Evolutionary conservation across 2,797 vertebrate genomes (phyloP), one percentile per base, ranked within the genome.

Genomic region (Orientallactaga sibirica): DNA sequence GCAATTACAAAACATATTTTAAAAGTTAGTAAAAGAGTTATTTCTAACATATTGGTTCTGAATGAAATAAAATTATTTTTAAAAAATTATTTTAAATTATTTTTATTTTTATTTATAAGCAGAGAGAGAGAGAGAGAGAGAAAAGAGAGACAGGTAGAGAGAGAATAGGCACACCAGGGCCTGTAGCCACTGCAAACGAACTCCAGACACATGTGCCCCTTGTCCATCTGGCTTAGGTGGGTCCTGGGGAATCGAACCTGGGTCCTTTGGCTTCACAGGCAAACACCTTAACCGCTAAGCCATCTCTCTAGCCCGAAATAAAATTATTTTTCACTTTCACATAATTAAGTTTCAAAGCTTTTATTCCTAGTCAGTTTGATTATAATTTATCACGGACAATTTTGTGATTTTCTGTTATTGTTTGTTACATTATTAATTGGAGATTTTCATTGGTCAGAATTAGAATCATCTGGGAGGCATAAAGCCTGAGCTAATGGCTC

Each of bases 61-160:
- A 67, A 77, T 67, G 75, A 92, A 95, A 95, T 70, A 43, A 20
- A 87, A 64, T 15, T 77, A 73, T 70, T 86, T 92, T 96, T 68
- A 88, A 37, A 37, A 37, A 37, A 37, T 37, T 37, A 37, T 37
- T 37, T 37, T 37, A 37, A 37, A 37, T 37, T 37, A 37, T 37
- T 37, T 37, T 37, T 37, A 37, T 37, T 37, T 37, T 37, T 37
- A 37, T 37, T 37, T 37, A 37, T 37, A 37, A 37, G 33, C 33
- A 37, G 33, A 37, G 33, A 37, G 33, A 37, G 33, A 37, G 33
- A 37, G 33, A 37, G 33, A 37, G 33, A 37, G 33, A 37, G 33
- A 37, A 37, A 2, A 37, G 33, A 37, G 33, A 37, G 33, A 37
- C 33, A 37, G 33, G 33, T 37, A 37, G 33, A 37, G 33, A 37